Evolutionary conservation across 2,888 invertebrate species (phyloP).

Genomic region (Himalopsyche tibetana): DNA sequence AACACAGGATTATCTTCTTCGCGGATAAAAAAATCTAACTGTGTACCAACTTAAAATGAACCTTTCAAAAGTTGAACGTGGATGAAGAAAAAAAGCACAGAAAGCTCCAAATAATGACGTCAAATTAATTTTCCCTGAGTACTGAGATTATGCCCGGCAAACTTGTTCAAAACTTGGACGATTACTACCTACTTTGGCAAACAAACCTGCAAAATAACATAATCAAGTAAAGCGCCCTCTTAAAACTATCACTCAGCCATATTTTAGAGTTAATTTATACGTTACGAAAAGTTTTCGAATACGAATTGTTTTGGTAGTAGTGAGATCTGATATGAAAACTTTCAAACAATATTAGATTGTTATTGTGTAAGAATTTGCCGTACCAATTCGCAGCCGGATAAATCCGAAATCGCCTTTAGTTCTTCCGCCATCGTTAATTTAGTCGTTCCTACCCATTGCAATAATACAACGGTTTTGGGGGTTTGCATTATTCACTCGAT

Average conservation of each 20-base stretch:
- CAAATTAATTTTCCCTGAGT: background rate
- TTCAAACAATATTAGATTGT: background rate
- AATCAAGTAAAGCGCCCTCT: slow-evolving; percentile 6
- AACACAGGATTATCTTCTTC: too few relatives aligned
- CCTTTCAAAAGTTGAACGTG: too few relatives aligned
- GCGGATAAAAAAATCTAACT: too few relatives aligned
- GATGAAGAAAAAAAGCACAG: background rate
- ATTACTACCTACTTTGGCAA: slow-evolving; percentile 24
- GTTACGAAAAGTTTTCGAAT: background rate
- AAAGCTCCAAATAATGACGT: background rate
- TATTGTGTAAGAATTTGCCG: background rate
- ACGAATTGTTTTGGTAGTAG: background rate
- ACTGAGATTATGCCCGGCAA: background rate
- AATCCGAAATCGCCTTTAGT: background rate
- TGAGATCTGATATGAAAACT: slow-evolving; percentile 8
- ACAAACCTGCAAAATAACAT: slow-evolving; percentile 8
- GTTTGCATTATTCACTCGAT: too few relatives aligned
- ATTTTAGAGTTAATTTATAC: background rate
- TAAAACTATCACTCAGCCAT: slow-evolving; percentile 2
- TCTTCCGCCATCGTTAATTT: too few relatives aligned
- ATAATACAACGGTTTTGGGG: too few relatives aligned
- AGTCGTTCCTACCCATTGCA: too few relatives aligned
- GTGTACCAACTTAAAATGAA: too few relatives aligned
- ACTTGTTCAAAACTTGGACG: slow-evolving; percentile 17
- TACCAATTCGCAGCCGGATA: background rate